These are phyloP conservation scores for Isichthys henryi DNA, from an alignment of 2,113 vertebrate genomes.

Conservation along the genomic window DNA sequence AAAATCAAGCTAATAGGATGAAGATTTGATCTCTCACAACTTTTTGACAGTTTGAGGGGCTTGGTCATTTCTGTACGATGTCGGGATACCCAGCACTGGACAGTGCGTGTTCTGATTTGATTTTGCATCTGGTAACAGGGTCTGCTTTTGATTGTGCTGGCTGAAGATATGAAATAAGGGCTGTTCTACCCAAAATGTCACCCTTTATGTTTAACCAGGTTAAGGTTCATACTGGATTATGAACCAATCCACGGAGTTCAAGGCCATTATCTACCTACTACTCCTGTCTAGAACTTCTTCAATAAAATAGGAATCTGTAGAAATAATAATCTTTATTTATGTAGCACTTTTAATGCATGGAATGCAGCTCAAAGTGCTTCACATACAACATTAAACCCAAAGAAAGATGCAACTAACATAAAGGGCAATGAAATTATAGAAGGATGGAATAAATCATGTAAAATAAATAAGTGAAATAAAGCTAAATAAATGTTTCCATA, in stretches of 20 bases:
- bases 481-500: background rate
- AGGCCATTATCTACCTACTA: background rate
- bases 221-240: background rate
- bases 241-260: background rate
- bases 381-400: too few relatives aligned
- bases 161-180: background rate
- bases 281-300: background rate
- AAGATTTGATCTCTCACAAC: background rate
- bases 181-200: background rate
- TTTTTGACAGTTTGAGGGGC: background rate
- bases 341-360: too few relatives aligned
- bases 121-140: background rate
- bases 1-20: background rate
- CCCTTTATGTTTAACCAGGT: background rate
- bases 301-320: background rate
- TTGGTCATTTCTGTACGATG: background rate
- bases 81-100: background rate
- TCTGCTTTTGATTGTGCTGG: background rate
- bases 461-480: too few relatives aligned
- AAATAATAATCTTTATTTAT: background rate
- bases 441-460: too few relatives aligned
- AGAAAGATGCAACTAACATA: too few relatives aligned
- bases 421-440: too few relatives aligned
- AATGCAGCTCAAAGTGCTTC: too few relatives aligned
- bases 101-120: background rate